Evolutionary conservation across 2,113 vertebrate genomes (phyloP), one percentile per base, ranked within the genome.

Genomic region (Uria aalge): DNA sequence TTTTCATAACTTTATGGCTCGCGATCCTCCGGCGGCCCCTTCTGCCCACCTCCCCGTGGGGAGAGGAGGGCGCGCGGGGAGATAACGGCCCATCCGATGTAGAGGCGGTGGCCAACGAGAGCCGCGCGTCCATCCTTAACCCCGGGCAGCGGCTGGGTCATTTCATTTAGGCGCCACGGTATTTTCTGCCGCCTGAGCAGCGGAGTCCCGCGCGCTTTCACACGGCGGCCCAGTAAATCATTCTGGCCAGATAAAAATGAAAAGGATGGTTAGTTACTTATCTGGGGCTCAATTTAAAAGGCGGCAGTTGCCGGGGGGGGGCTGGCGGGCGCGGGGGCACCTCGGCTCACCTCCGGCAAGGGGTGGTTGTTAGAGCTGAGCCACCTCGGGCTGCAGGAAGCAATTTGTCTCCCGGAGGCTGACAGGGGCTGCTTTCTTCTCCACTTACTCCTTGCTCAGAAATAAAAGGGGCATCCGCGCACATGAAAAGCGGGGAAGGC

Each of bases 401-500:
- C 94, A 94, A 96, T 96, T 92, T 97, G 94, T 95, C 92, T 91
- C 47, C 55, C 10, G 12, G 67, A 90, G 91, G 79, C 92, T 92
- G 94, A 68, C 88, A 80, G 91, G 64, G 95, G 60, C 91, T 94
- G 57, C 93, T 96, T 97, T 96, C 94, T 96, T 96, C 93, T 85
- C 48, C 88, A 90, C 93, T 94, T 95, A 83, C 93, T 92, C 92
- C 97, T 96, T n/a, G 66, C 93, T 91, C 86, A 32, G 96, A 88
- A 96, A 88, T 96, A 69, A 97, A 96, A 97, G 95, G 93, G 91
- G 92, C 91, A 88, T 92, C 93, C 62, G 55, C 94, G 86, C 91
- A 93, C 94, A 96, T 93, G 96, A 97, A 96, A 96, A 94, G 94
- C 88, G 4, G 82, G 94, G 89, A 96, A 94, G 96, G 93, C 81